phyloP scores from a whole-genome alignment of 2,113 vertebrate genomes.

The Helogale parvula region DNA sequence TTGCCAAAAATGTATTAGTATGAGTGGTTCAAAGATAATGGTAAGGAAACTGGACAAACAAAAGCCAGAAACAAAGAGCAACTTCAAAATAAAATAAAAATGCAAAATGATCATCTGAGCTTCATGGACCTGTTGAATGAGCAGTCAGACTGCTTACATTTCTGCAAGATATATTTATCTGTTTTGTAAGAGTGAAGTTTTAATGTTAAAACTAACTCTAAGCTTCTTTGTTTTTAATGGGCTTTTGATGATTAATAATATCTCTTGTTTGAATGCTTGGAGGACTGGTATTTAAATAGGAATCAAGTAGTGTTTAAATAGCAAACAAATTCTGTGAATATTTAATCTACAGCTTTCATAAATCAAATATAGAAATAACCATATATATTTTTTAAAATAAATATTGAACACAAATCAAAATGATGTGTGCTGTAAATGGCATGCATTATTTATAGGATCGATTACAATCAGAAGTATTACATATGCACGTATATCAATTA shows the following conservation, averaged over 20 bases:
- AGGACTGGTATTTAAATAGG: constrained; percentile 77
- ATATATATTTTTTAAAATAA: constrained; percentile 71
- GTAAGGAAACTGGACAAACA: not conserved
- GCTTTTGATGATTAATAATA: constrained; percentile 65
- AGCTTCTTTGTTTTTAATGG: constrained; percentile 24
- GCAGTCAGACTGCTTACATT: not conserved
- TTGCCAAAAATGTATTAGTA: not conserved
- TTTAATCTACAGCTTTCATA: constrained; percentile 78
- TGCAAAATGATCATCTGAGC: not conserved
- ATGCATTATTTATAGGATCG: constrained; percentile 72
- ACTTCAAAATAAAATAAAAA: constrained; percentile 43
- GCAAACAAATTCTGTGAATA: constrained; percentile 75
- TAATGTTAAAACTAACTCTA: not conserved
- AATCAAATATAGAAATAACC: constrained; percentile 79
- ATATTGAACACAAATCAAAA: constrained; percentile 75
- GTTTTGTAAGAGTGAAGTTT: not conserved
- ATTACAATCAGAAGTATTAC: constrained; percentile 75
- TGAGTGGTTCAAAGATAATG: constrained; percentile 46
- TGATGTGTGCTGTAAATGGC: constrained; percentile 73
- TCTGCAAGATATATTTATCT: constrained; percentile 22
- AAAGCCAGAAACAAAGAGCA: constrained; percentile 20
- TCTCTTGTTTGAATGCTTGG: constrained; percentile 64
- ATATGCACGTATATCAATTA: constrained; percentile 69
- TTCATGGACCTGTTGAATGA: not conserved
- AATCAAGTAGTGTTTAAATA: constrained; percentile 79